Base-by-base conservation (phyloP, 1,140 invertebrate species). In the Ephestia elutella region DNA sequence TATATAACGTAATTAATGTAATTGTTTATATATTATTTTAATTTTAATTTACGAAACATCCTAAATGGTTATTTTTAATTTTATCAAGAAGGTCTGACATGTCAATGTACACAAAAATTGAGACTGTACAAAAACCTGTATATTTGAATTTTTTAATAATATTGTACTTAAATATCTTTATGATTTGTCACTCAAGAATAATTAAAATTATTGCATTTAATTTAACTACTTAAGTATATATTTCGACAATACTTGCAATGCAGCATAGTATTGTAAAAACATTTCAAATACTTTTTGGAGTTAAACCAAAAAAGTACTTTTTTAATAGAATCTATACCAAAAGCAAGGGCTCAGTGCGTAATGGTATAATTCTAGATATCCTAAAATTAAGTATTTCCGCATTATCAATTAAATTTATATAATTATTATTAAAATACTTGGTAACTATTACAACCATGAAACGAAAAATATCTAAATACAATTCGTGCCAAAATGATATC, bases 321-420 rank as follows among this genome's bases (percentile, higher is more conserved):
- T 53, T 28, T 68, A 59, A 55, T 77, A 72, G 71, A 75, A 71
- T 61, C 65, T 38, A 9, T 75, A 76, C 73, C 84, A 82, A 19
- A 55, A 73, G 80, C 81, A 66, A 71, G 84, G 84, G 84, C 84
- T 87, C 84, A 15, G 49, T 70, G 77, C 84, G 50, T 49, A 50
- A 72, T 83, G 82, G 67, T 73, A 70, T 32, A 57, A 66, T 78
- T 70, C 68, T 65, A 78, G 62, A 71, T 70, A 66, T 54, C 28
- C 60, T 55, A 54, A 64, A 66, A 54, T 54, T 51, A 54, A 56
- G 63, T 76, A 78, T 82, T 71, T 79, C 79, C 75, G 75, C 69
- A 76, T 78, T 73, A 57, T 59, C 35, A 56, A 49, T 11, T 64
- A 56, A 62, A 66, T 55, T 2, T 44, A 15, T 3, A 15, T 15